Evolutionary conservation across 2,797 vertebrate species (phyloP), one percentile per base, ranked within the genome.

Genomic region (Rhinogobio ventralis): DNA sequence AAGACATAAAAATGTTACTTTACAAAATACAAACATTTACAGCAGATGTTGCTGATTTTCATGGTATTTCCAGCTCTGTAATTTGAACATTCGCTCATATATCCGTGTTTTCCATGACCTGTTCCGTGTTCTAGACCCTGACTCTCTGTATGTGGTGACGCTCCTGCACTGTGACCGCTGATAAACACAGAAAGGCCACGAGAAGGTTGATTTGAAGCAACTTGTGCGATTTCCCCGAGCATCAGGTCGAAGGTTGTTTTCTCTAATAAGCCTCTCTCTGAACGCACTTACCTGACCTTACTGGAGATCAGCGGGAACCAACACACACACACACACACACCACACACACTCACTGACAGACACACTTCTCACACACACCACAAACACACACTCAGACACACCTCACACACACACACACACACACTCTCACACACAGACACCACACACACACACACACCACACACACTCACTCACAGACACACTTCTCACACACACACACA

Each of bases 281-380:
- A 36, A 81, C 36, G 25, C n/a, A 5, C 33, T 81, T 20, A 71
- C 49, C 67, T 71, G 79, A 81, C 79, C 79, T 81, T 71, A 53
- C 33, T 75, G 55, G 30, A 73, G 33, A 64, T 19, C 17, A 19
- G 15, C 49, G 45, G 39, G 39, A 39, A 46, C 36, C 33, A 45
- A 15, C 66, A 49, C 49, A 10, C 62, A 25, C 39, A 51, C 68
- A 73, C 45, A 72, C 39, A 17, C 13, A 60, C 42, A 36, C 57
- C 19, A 42, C 7, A 23, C 66, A 69, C 1, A 39, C 39, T 2
- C 11, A 25, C 23, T 4, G 23, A 45, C 20, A 10, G 17, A n/a
- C 36, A 42, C 19, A 13, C n/a, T n/a, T n/a, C n/a, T n/a, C 5
- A 13, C 67, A 13, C 33, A 0, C 33, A n/a, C 68, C 20, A 8